phyloP scores from a whole-genome alignment of 2,888 invertebrate genomes.

The Lydus trimaculatus region DNA sequence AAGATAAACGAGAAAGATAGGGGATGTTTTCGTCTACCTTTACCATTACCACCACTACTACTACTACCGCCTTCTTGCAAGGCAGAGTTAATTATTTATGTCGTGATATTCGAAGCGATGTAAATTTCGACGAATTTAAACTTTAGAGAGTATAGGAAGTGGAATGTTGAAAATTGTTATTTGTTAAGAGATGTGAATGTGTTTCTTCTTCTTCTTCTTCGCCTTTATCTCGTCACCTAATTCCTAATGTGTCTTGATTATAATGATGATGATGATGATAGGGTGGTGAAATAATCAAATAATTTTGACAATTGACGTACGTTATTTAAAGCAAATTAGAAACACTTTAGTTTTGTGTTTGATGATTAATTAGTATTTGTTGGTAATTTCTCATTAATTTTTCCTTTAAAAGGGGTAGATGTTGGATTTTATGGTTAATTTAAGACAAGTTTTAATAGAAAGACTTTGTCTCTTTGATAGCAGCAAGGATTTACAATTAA shows the following conservation, averaged over 20 bases:
- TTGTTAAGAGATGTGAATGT: background rate
- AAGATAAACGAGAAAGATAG: background rate
- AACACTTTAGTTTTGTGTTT: background rate
- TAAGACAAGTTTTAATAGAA: background rate
- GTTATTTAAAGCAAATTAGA: background rate
- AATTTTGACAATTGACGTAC: background rate
- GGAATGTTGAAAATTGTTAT: background rate
- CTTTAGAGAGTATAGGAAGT: too few relatives aligned
- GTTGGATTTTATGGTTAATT: background rate
- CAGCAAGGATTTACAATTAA: background rate
- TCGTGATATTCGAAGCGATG: background rate
- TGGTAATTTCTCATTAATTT: background rate
- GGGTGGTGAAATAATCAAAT: background rate
- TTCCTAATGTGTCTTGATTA: background rate
- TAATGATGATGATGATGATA: background rate
- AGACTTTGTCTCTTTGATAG: background rate
- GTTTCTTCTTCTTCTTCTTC: background rate
- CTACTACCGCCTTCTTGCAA: background rate
- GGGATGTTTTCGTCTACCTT: background rate
- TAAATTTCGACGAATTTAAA: background rate
- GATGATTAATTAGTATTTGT: slow-evolving; percentile 2
- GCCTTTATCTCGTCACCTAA: background rate
- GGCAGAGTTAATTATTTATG: background rate
- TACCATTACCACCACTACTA: background rate
- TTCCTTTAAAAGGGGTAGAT: background rate